Evolutionary conservation across 2,797 vertebrate genomes (phyloP).

Genomic region (Tamandua tetradactyla): DNA sequence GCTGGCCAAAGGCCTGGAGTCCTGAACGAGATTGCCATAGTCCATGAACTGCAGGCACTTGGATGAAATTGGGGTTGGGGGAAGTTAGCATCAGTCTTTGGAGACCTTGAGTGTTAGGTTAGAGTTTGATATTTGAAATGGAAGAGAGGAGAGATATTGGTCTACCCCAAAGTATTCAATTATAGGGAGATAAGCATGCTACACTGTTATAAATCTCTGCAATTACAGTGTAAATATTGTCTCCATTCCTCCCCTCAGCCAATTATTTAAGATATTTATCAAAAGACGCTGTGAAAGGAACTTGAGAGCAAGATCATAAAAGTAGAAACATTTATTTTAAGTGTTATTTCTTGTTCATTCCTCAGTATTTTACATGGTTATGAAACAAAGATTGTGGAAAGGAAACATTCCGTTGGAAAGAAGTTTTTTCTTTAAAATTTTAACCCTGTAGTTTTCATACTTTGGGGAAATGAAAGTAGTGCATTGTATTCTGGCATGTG

Average conservation of each 20-base stretch:
- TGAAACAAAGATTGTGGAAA: neutral
- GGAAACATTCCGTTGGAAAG: neutral
- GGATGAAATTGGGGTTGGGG: neutral
- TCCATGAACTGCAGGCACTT: neutral
- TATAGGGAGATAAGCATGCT: too few species aligned
- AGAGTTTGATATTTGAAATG: neutral
- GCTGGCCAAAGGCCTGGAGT: neutral
- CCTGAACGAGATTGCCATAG: neutral
- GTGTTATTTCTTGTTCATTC: neutral
- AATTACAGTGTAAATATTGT: rapidly evolving
- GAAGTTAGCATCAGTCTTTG: neutral
- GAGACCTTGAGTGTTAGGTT: neutral
- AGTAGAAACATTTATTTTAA: neutral
- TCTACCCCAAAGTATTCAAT: neutral
- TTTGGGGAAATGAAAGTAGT: neutral
- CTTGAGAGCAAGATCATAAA: rapidly evolving
- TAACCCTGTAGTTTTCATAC: neutral
- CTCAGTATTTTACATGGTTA: neutral
- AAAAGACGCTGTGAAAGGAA: neutral
- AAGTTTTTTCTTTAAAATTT: neutral
- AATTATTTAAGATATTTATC: too few species aligned
- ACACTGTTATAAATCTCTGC: too few species aligned
- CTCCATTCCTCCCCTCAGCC: neutral
- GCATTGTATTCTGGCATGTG: too few species aligned
- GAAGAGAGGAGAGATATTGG: neutral